Evolutionary conservation across 2,797 vertebrate species (phyloP).

Genomic region (Oryzias sinensis): DNA sequence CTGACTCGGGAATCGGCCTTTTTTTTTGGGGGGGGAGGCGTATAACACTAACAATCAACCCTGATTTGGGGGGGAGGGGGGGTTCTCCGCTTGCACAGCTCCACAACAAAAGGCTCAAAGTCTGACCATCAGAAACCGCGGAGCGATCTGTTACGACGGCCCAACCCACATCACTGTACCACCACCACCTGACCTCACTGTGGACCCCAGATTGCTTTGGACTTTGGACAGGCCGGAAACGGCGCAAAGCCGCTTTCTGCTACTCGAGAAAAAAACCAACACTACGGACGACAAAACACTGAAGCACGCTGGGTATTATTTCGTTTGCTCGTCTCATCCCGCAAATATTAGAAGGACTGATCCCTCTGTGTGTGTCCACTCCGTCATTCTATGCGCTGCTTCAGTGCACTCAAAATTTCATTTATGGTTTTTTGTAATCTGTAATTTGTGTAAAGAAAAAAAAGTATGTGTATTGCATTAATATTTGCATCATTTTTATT

Average conservation of each 20-base stretch:
- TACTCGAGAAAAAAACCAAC: conserved; percentile 42
- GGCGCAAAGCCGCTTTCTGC: conserved; percentile 47
- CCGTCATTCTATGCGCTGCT: conserved; percentile 61
- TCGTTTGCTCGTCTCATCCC: conserved; percentile 55
- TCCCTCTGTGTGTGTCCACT: conserved; percentile 13
- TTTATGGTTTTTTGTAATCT: conserved; percentile 76
- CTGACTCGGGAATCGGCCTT: conserved; percentile 35
- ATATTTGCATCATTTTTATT: conserved; percentile 79
- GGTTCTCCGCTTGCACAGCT: conserved; percentile 60
- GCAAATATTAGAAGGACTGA: conserved; percentile 44
- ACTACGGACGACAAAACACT: conserved; percentile 23
- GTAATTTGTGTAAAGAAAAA: conserved; percentile 78
- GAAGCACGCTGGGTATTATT: conserved; percentile 73
- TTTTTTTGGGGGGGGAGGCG: conserved; percentile 2
- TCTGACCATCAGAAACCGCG: conserved; percentile 42
- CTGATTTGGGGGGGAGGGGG: conserved; percentile 27
- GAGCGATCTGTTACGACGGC: conserved; percentile 55
- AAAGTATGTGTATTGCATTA: conserved; percentile 69
- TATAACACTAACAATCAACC: conserved; percentile 48
- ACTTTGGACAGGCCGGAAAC: conserved; percentile 39
- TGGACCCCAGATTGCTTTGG: conserved; percentile 40
- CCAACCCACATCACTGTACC: conserved; percentile 36
- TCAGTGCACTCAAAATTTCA: conserved; percentile 64
- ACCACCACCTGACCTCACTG: conserved; percentile 61
- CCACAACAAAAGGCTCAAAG: conserved; percentile 33